These are phyloP conservation scores for Amazona vittata DNA, from an alignment of 2,113 vertebrate genomes.

Conservation along the genomic window DNA sequence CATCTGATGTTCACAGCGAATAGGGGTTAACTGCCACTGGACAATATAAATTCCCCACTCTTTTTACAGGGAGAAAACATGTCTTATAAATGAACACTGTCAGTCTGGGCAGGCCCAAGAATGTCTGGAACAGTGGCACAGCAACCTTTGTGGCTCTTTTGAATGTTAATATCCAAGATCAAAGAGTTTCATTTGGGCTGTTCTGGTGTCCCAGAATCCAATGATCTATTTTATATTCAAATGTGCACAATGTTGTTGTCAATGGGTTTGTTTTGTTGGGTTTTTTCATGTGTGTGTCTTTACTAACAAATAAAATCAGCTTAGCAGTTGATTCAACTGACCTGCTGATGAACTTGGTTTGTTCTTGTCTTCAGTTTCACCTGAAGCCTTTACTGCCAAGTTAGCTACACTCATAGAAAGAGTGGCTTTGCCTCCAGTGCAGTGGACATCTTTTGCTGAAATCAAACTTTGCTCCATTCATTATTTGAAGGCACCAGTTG, in stretches of 20 bases:
- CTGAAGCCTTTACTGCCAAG: background rate
- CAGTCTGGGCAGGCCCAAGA: background rate
- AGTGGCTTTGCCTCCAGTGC: background rate
- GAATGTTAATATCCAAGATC: background rate
- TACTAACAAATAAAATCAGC: background rate
- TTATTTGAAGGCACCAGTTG: background rate
- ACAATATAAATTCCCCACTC: background rate
- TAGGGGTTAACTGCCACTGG: background rate
- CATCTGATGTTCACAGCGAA: background rate
- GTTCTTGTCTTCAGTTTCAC: background rate
- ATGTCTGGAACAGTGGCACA: background rate
- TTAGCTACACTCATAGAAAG: background rate
- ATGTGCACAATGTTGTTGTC: rapidly evolving
- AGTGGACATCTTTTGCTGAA: background rate
- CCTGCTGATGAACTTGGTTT: background rate
- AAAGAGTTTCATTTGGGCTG: background rate
- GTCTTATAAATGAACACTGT: background rate
- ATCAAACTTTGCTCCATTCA: background rate
- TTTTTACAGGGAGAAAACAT: background rate
- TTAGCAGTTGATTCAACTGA: background rate
- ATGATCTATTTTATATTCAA: background rate
- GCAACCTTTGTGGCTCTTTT: background rate
- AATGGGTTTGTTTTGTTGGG: background rate
- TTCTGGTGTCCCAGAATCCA: background rate
- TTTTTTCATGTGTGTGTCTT: background rate